A percentile compares a stretch with the other conserved stretches of the same genome.
These are phyloP conservation scores for Chrysopa pallens DNA, from an alignment of 1,140 invertebrate genomes.

Conservation along the genomic window DNA sequence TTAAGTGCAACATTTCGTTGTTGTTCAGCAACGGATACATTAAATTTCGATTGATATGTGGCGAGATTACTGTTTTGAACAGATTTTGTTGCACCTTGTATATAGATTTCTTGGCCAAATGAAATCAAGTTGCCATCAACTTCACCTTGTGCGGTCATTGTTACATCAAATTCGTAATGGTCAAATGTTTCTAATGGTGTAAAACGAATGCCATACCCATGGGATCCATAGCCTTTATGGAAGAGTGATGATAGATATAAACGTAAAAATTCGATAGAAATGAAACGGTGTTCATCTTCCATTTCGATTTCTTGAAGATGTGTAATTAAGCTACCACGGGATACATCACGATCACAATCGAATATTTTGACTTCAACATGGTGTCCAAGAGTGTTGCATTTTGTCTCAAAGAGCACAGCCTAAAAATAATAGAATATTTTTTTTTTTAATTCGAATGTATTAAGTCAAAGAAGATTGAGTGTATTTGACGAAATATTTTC, in stretches of 20 bases:
- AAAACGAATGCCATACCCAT: constrained; percentile 5
- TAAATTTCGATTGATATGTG: constrained; percentile 7
- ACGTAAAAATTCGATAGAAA: not conserved
- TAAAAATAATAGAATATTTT: too few species aligned
- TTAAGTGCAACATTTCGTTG: constrained; percentile 15
- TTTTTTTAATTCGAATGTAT: too few species aligned
- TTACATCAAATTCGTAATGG: too few species aligned
- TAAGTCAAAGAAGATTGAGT: too few species aligned
- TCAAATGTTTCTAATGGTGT: not conserved
- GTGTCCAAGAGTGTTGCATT: not conserved
- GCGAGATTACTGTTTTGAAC: too few species aligned
- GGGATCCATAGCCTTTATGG: constrained; percentile 1
- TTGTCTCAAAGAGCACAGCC: not conserved
- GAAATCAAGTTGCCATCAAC: too few species aligned
- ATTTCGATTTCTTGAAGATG: not conserved
- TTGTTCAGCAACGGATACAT: constrained; percentile 16
- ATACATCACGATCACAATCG: not conserved
- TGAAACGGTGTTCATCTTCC: not conserved
- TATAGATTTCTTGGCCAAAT: not conserved
- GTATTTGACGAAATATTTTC: too few species aligned
- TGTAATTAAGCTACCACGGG: not conserved
- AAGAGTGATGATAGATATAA: not conserved
- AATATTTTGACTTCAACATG: not conserved
- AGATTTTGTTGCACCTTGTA: constrained; percentile 2
- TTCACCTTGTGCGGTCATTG: constrained; percentile 7